phyloP scores from a whole-genome alignment of 1,140 invertebrate genomes.

The Plectus sambesii region DNA sequence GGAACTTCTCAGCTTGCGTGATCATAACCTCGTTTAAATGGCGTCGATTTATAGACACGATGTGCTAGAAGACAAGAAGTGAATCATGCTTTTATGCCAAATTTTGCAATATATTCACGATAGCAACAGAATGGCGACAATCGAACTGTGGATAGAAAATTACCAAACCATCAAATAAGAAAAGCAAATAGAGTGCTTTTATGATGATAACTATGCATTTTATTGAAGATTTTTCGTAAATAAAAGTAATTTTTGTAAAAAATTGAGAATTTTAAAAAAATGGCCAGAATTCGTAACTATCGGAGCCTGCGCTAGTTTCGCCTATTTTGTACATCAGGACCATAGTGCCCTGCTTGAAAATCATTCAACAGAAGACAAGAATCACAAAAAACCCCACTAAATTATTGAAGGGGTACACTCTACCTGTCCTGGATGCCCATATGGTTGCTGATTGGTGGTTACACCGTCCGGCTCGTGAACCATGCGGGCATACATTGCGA shows the following conservation, averaged over 20 bases:
- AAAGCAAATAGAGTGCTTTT: constrained; percentile 1
- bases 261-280: constrained; percentile 1
- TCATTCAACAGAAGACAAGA: neutral
- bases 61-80: constrained; percentile 59
- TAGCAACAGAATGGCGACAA: constrained; percentile 35
- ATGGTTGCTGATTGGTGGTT: constrained; percentile 44
- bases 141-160: constrained; percentile 38
- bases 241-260: too few relatives aligned
- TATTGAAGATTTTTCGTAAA: neutral
- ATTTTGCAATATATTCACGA: neutral
- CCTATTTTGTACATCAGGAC: too few relatives aligned
- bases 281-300: too few relatives aligned
- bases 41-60: constrained; percentile 78
- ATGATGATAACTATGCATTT: neutral
- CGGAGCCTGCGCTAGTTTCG: too few relatives aligned
- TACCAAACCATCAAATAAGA: constrained; percentile 9
- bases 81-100: constrained; percentile 8
- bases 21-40: constrained; percentile 67
- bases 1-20: constrained; percentile 67
- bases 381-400: neutral
- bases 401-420: neutral
- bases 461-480: constrained; percentile 67
- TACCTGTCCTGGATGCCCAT: constrained; percentile 38
- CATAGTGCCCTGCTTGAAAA: too few relatives aligned
- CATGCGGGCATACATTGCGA: constrained; percentile 80